Evolutionary conservation across 2,888 invertebrate genomes (phyloP).

Genomic region (Hermaeophaga mercurialis): DNA sequence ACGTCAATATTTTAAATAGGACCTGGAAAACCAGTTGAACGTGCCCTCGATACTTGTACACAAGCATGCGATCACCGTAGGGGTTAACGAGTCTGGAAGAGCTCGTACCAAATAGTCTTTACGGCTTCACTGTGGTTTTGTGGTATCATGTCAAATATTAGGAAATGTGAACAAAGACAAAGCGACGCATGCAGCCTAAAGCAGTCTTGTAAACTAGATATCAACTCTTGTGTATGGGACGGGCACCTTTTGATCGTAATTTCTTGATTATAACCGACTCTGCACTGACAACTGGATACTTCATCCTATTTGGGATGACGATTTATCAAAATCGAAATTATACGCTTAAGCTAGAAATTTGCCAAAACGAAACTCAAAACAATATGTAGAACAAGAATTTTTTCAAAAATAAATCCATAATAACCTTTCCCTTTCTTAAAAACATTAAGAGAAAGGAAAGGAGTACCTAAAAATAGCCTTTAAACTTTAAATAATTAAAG

Average conservation of each 20-base stretch:
- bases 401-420: too few relatives aligned
- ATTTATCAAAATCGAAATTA: constrained; percentile 4
- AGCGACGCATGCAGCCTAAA: constrained; percentile 53
- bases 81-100: constrained; percentile 26
- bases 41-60: neutral
- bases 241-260: constrained; percentile 23
- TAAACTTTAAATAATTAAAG: too few relatives aligned
- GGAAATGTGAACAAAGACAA: constrained; percentile 53
- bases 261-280: constrained; percentile 25
- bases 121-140: constrained; percentile 46
- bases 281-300: constrained; percentile 10
- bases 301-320: constrained; percentile 15
- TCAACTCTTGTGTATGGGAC: constrained; percentile 50
- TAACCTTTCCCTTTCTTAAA: too few relatives aligned
- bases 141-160: constrained; percentile 56
- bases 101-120: constrained; percentile 44
- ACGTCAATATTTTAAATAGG: constrained; percentile 3
- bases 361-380: too few relatives aligned
- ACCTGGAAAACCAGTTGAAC: neutral
- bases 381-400: too few relatives aligned
- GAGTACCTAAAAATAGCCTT: too few relatives aligned
- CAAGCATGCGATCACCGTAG: constrained; percentile 18
- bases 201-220: constrained; percentile 53
- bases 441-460: too few relatives aligned
- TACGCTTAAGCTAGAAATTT: too few relatives aligned